A percentile compares a stretch with the other conserved stretches of the same genome.
These are phyloP conservation scores for Papilio machaon DNA, from an alignment of 1,140 invertebrate genomes.

Conservation along the genomic window DNA sequence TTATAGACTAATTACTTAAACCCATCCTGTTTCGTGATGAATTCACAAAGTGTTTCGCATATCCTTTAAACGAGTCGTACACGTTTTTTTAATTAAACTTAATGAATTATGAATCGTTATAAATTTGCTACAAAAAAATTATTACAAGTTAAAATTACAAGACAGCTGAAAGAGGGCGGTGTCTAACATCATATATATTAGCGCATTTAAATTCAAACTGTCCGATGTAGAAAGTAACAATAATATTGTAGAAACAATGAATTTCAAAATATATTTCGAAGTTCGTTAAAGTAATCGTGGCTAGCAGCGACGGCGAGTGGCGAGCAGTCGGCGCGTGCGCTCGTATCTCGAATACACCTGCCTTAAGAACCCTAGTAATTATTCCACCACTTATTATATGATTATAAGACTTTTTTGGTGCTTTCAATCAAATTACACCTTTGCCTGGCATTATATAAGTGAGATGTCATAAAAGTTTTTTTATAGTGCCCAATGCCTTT, in stretches of 20 bases:
- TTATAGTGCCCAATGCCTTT: conserved; percentile 62
- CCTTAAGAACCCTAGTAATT: conserved; percentile 76
- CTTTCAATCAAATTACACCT: conserved; percentile 82
- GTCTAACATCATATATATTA: conserved; percentile 9
- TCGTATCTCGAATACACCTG: conserved; percentile 61
- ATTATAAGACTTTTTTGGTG: conserved; percentile 81
- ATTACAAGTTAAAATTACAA: conserved; percentile 5
- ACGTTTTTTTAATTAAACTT: conserved; percentile 23
- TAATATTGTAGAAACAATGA: conserved; percentile 33
- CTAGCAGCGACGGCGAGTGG: conserved; percentile 44
- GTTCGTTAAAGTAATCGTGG: conserved; percentile 41
- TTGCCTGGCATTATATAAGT: conserved; percentile 67
- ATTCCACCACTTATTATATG: conserved; percentile 81
- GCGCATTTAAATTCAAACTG: conserved; percentile 12
- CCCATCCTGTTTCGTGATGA: background rate
- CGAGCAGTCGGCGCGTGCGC: conserved; percentile 63
- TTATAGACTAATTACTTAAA: background rate
- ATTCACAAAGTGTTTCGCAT: conserved; percentile 6
- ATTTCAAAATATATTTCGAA: conserved; percentile 26
- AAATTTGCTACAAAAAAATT: conserved; percentile 9
- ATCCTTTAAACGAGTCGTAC: conserved; percentile 4
- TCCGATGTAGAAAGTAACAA: conserved; percentile 20
- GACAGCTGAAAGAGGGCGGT: conserved; percentile 30
- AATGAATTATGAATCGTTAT: conserved; percentile 28
- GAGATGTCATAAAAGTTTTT: conserved; percentile 80